Base-by-base conservation (phyloP, 2,113 vertebrate genomes). In the Chloroceryle aenea region DNA sequence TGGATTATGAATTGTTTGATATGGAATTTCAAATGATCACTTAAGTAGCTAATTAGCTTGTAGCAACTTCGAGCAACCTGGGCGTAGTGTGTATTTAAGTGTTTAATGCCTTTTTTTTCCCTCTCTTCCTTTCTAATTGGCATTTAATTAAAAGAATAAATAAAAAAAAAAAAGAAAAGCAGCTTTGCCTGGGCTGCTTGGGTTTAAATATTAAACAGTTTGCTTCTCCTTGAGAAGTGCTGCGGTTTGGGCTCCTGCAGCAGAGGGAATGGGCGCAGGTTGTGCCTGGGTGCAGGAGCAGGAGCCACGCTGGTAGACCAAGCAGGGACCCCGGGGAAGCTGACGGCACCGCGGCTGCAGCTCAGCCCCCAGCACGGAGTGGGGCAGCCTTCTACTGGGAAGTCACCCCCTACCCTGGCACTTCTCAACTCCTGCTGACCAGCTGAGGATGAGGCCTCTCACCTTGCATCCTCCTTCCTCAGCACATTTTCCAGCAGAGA, bases 91-190 rank as follows among this genome's bases (percentile, higher is more conserved):
- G 95, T 88, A 80, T 96, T 97, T 96, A 95, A 97, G 96, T 91
- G 93, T 91, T 91, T 96, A 89, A 93, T 94, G 96, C 92, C 81
- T 78, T 91, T 90, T 92, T 82, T 81, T 58, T 2, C 25, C 9
- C 67, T 40, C 93, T 89, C 85, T 95, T 92, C 83, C 91, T 90
- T 96, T 90, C 95, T 95, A 97, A 97, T 96, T 97, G 95, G 92
- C 77, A 68, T 95, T 97, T 97, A 97, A 97, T 97, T 97, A 96
- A 96, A 97, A 97, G 93, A 95, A 96, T 95, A 97, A 97, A 97
- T 97, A 97, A 96, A 84, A 93, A 78, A 12, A 48, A 48, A 52
- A 52, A 52, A 52, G 12, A 52, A 27, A 40, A 95, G 87, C 95
- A 86, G 96, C 85, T 95, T 95, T 96, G 73, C 90, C 88, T n/a